Percentiles rank a stretch among this genome's conserved stretches.
These are phyloP conservation scores for Invenusta paracnida DNA, from an alignment of 2,888 invertebrate species.

Conservation along the genomic window DNA sequence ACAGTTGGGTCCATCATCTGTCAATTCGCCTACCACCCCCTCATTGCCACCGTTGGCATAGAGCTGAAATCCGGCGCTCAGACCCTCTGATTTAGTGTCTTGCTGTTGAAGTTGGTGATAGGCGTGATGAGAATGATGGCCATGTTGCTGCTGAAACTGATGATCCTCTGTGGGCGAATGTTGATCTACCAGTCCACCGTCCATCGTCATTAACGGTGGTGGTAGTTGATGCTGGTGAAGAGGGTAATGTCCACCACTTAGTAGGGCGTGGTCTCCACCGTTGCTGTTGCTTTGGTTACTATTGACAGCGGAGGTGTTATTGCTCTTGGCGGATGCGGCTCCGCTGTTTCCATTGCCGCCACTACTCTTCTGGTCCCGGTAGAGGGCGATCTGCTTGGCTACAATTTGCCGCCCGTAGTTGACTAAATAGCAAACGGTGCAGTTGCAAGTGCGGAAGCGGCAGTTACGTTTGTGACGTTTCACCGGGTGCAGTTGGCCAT, in stretches of 20 bases:
- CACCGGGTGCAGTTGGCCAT: slow-evolving; percentile 35
- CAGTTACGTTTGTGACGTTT: slow-evolving; percentile 43
- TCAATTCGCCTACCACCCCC: not conserved
- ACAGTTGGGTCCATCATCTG: slow-evolving; percentile 30
- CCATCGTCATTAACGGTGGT: not conserved
- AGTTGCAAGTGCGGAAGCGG: slow-evolving; percentile 37
- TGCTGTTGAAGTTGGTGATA: not conserved
- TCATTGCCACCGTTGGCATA: too few relatives aligned
- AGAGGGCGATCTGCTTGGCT: slow-evolving; percentile 38
- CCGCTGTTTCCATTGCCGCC: not conserved
- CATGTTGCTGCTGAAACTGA: not conserved
- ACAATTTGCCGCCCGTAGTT: slow-evolving; percentile 38
- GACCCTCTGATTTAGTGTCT: not conserved
- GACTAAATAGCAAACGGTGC: slow-evolving; percentile 37
- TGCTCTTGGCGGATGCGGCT: not conserved
- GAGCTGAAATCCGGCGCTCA: not conserved
- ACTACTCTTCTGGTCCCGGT: slow-evolving; percentile 38
- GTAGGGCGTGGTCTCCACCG: not conserved
- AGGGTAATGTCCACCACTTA: not conserved
- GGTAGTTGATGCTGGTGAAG: not conserved
- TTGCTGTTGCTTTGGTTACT: not conserved
- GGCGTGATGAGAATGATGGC: not conserved
- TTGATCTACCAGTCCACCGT: not conserved
- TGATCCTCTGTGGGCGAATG: too few relatives aligned
- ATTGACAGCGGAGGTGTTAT: too few relatives aligned